Evolutionary conservation across 2,797 vertebrate species (phyloP).

Genomic region (Hyperoplus lanceolatus): DNA sequence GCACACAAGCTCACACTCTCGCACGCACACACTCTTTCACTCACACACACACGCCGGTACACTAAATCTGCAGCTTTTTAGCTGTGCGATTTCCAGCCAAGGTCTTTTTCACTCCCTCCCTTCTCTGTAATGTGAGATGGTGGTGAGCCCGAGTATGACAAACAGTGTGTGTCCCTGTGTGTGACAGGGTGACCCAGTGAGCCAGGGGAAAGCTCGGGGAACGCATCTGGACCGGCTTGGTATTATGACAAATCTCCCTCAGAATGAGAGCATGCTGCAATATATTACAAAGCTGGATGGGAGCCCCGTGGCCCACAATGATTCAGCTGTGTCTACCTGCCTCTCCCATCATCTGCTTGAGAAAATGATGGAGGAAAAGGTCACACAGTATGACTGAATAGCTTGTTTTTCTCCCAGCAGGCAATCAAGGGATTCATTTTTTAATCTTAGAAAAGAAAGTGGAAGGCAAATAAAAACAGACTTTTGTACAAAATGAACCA

Average conservation of each 20-base stretch:
- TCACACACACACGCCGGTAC: slow-evolving; percentile 24
- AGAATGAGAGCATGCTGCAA: slow-evolving; percentile 81
- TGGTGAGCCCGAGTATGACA: slow-evolving; percentile 67
- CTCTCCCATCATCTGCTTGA: slow-evolving; percentile 63
- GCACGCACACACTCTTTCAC: neutral
- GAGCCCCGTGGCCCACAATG: slow-evolving; percentile 75
- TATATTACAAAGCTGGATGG: slow-evolving; percentile 81
- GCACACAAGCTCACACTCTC: neutral
- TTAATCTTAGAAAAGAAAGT: neutral
- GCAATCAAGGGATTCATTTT: slow-evolving; percentile 11
- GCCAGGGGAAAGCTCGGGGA: slow-evolving; percentile 75
- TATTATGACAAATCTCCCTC: slow-evolving; percentile 88
- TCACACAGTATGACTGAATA: slow-evolving; percentile 14
- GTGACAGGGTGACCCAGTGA: slow-evolving; percentile 82
- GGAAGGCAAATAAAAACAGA: neutral
- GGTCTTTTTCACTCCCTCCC: slow-evolving; percentile 46
- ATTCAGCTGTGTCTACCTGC: slow-evolving; percentile 72
- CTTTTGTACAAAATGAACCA: neutral
- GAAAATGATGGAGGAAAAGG: slow-evolving; percentile 54
- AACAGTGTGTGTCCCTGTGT: slow-evolving; percentile 74
- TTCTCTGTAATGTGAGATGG: slow-evolving; percentile 58
- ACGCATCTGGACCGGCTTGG: slow-evolving; percentile 75
- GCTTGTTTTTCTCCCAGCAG: slow-evolving; percentile 11
- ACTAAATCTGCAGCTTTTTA: slow-evolving; percentile 44
- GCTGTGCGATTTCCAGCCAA: slow-evolving; percentile 62